Conservation (phyloP, 2,888 invertebrate genomes). For the Leptarthrus brevirostris region DNA sequence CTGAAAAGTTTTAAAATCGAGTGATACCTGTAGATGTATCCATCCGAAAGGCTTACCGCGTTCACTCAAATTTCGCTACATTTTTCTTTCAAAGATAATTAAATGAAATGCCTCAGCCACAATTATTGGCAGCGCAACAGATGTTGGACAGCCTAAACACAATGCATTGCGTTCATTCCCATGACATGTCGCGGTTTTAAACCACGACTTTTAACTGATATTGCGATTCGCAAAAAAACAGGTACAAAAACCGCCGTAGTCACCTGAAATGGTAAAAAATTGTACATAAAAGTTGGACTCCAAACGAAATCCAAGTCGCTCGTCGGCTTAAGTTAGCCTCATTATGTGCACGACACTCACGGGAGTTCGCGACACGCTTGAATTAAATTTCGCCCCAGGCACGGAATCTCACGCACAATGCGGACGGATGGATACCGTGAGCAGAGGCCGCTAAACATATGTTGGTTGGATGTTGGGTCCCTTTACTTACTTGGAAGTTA, state of each 20-base stretch:
- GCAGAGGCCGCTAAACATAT: slow-evolving; percentile 23
- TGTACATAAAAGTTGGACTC: slow-evolving; percentile 13
- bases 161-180: slow-evolving; percentile 41
- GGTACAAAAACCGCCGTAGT: slow-evolving; percentile 23
- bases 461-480: background rate
- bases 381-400: slow-evolving; percentile 44
- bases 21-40: no score
- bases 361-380: slow-evolving; percentile 47
- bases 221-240: slow-evolving; percentile 21
- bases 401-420: slow-evolving; percentile 42
- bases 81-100: no score
- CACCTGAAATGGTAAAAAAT: slow-evolving; percentile 26
- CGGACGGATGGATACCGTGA: slow-evolving; percentile 21
- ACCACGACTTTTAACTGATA: slow-evolving; percentile 35
- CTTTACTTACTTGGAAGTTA: background rate
- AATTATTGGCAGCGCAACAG: slow-evolving; percentile 43
- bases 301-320: slow-evolving; percentile 32
- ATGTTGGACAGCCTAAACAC: slow-evolving; percentile 25
- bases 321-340: slow-evolving; percentile 13
- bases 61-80: no score
- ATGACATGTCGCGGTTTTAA: slow-evolving; percentile 48
- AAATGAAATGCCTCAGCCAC: slow-evolving; percentile 27
- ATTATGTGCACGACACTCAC: slow-evolving; percentile 47
- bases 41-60: no score
- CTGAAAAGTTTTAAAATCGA: no score